Conservation (phyloP, 2,113 vertebrate species). For the Pandion haliaetus region DNA sequence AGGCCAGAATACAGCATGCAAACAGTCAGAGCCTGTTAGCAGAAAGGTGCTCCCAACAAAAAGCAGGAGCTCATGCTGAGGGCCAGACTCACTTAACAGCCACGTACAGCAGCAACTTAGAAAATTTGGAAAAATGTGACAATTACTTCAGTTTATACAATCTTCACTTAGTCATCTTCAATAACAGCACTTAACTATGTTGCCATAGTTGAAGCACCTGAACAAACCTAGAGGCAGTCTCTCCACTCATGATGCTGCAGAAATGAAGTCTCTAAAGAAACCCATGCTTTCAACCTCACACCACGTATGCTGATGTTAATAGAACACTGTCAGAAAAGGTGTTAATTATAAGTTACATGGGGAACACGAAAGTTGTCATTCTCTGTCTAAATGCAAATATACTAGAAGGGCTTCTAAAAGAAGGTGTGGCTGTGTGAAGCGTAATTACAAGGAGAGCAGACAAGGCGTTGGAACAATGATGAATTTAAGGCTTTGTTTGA, state of each 20-base stretch:
- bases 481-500: conserved; percentile 34
- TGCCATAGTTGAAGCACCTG: neutral
- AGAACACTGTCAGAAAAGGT: neutral
- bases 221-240: neutral
- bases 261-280: neutral
- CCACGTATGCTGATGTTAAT: neutral
- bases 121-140: neutral
- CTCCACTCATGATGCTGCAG: neutral
- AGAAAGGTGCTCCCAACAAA: neutral
- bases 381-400: conserved; percentile 29
- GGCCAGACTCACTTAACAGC: neutral
- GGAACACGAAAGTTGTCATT: neutral
- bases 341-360: neutral
- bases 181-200: neutral
- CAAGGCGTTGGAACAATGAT: neutral
- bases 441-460: conserved; percentile 42
- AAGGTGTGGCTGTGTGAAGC: neutral
- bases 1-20: neutral
- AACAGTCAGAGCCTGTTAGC: neutral
- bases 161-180: neutral
- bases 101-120: neutral
- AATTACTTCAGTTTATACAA: neutral
- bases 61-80: neutral
- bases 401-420: neutral
- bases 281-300: neutral